These are phyloP conservation scores for Panulirus ornatus DNA, from an alignment of 1,140 invertebrate genomes.

Conservation along the genomic window DNA sequence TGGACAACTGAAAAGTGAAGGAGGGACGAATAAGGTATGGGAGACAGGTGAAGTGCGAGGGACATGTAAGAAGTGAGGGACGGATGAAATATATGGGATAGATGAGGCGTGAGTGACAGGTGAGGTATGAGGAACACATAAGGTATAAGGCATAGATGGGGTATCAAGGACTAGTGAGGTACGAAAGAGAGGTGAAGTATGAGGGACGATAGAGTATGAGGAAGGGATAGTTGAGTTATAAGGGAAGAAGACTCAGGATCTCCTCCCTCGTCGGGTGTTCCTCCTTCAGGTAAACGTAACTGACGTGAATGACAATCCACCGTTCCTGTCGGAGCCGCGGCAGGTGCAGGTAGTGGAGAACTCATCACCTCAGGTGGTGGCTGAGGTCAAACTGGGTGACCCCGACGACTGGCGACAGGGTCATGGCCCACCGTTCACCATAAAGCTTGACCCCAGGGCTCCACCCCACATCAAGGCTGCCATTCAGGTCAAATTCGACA, in stretches of 20 bases:
- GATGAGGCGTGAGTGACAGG: no score
- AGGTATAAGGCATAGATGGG: no score
- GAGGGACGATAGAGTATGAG: no score
- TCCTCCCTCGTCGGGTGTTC: no score
- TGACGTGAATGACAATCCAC: neutral
- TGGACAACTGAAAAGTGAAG: neutral
- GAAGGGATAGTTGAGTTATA: no score
- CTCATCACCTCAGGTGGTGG: neutral
- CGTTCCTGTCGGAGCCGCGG: neutral
- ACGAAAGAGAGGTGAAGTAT: no score
- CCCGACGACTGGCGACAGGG: neutral
- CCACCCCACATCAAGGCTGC: neutral
- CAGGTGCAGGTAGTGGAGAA: constrained; percentile 17
- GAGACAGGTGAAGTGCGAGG: neutral
- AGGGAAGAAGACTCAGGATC: no score
- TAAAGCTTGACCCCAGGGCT: neutral
- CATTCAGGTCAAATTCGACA: neutral
- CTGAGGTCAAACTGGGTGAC: neutral
- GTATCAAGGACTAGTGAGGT: no score
- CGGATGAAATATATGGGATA: neutral
- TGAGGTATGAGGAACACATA: no score
- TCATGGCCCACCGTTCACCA: neutral
- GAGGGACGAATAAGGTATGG: no score
- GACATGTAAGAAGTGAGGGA: neutral
- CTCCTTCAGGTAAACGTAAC: neutral